Percentiles rank a stretch among this genome's conserved stretches.
phyloP scores from a whole-genome alignment of 1,140 invertebrate species.

The Eriosoma lanigerum region DNA sequence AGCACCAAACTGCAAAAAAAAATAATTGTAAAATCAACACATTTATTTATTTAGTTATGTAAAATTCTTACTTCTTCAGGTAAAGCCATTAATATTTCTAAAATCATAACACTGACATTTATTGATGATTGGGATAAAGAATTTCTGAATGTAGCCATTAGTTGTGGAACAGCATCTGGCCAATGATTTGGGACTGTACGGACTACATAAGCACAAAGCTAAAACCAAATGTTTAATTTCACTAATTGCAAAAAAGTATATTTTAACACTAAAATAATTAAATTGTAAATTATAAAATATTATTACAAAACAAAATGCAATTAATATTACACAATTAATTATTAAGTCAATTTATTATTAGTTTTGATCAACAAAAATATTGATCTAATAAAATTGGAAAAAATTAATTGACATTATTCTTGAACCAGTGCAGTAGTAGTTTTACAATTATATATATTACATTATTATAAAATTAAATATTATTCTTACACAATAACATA shows the following conservation, averaged over 20 bases:
- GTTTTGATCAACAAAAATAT: too few relatives aligned
- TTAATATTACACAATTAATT: too few relatives aligned
- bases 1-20: constrained; percentile 23
- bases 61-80: constrained; percentile 71
- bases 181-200: constrained; percentile 66
- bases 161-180: constrained; percentile 67
- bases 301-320: too few relatives aligned
- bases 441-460: too few relatives aligned
- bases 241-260: constrained; percentile 3
- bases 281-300: too few relatives aligned
- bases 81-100: constrained; percentile 74
- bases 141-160: constrained; percentile 68
- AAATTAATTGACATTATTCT: too few relatives aligned
- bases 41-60: too few relatives aligned
- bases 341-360: too few relatives aligned
- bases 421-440: too few relatives aligned
- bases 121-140: constrained; percentile 63
- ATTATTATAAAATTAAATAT: neutral
- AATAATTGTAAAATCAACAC: neutral
- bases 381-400: too few relatives aligned
- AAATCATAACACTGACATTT: constrained; percentile 65
- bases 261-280: too few relatives aligned
- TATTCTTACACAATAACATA: constrained; percentile 81
- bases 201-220: constrained; percentile 70
- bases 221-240: constrained; percentile 55